phyloP scores from a whole-genome alignment of 2,888 invertebrate genomes.

The Patella depressa region DNA sequence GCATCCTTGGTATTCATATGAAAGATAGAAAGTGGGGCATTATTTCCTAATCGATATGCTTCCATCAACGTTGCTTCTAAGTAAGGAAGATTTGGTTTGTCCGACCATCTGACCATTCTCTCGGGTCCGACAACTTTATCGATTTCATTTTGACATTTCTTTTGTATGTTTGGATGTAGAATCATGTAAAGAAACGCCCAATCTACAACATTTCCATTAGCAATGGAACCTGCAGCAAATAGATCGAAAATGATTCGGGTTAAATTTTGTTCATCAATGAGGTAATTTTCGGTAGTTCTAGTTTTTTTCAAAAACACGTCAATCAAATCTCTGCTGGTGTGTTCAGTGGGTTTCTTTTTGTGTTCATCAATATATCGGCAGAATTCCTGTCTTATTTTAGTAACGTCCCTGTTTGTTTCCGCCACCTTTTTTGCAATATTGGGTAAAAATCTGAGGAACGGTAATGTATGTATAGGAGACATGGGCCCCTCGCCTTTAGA shows the following conservation, averaged over 20 bases:
- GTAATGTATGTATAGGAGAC: not conserved
- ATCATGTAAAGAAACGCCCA: not conserved
- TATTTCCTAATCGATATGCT: not conserved
- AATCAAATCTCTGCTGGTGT: not conserved
- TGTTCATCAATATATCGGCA: not conserved
- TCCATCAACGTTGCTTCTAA: not conserved
- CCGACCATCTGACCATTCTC: not conserved
- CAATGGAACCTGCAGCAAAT: not conserved
- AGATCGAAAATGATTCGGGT: not conserved
- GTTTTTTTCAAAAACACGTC: not conserved
- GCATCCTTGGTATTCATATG: not conserved
- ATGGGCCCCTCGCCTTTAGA: not conserved
- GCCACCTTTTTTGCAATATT: not conserved
- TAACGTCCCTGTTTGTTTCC: not conserved
- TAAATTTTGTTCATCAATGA: too few species aligned
- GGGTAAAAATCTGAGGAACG: not conserved
- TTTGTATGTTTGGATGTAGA: not conserved
- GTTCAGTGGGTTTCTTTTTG: not conserved
- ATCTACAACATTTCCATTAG: not conserved
- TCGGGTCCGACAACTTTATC: not conserved
- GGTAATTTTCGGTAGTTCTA: too few species aligned
- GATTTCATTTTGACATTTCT: not conserved
- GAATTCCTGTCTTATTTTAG: not conserved
- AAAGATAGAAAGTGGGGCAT: not conserved
- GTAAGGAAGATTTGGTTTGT: not conserved